These are phyloP conservation scores for Nothoprocta perdicaria DNA, from an alignment of 2,113 vertebrate species.

Conservation along the genomic window DNA sequence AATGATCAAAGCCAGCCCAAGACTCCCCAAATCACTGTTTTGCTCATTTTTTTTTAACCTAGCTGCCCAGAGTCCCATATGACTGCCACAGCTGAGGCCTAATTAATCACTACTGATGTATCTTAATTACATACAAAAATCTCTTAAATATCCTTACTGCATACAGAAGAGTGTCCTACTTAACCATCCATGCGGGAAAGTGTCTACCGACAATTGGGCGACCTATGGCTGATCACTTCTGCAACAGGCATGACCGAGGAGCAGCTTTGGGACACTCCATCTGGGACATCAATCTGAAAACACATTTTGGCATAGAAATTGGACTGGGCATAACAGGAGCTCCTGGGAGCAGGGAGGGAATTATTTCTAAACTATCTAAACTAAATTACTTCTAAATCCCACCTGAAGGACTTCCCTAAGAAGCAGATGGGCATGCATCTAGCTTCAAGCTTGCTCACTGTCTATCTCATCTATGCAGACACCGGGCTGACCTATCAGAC, in stretches of 20 bases:
- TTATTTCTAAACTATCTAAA: too few relatives aligned
- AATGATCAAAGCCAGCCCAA: neutral
- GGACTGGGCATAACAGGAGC: neutral
- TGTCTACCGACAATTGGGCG: rapidly evolving
- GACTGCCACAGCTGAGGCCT: neutral
- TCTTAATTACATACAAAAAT: neutral
- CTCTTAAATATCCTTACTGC: neutral
- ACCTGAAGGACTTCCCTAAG: too few relatives aligned
- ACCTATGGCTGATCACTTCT: neutral
- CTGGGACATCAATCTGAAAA: neutral
- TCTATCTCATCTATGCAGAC: neutral
- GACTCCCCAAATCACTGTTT: neutral
- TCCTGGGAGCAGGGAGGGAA: neutral
- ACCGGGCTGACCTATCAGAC: neutral
- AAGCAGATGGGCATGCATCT: too few relatives aligned
- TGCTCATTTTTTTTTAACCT: neutral
- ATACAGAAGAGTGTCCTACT: neutral
- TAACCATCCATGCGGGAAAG: rapidly evolving
- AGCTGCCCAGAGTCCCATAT: rapidly evolving
- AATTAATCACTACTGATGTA: neutral
- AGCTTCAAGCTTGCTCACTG: neutral
- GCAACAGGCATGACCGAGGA: neutral
- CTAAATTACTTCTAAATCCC: too few relatives aligned
- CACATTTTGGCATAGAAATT: neutral
- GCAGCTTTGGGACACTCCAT: neutral